Conservation (phyloP, 2,888 invertebrate genomes). For the Spilarctia lutea region DNA sequence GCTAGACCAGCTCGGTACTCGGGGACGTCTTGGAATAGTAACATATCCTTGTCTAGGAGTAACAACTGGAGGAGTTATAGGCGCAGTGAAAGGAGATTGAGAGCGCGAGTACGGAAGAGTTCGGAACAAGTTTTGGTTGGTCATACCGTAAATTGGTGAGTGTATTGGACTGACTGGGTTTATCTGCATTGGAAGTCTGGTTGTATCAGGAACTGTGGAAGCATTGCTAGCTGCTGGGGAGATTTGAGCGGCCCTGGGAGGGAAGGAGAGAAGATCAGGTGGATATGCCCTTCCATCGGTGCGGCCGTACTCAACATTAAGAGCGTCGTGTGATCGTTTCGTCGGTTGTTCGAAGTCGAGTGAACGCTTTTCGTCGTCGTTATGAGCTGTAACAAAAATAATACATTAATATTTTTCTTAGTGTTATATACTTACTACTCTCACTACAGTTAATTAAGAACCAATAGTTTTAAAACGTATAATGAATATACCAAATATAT, state of each 20-base stretch:
- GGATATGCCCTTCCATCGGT: constrained; percentile 89
- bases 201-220: constrained; percentile 92
- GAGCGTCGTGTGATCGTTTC: constrained; percentile 84
- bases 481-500: background rate
- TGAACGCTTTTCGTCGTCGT: constrained; percentile 90
- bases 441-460: background rate
- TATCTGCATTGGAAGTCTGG: constrained; percentile 87
- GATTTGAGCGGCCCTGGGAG: constrained; percentile 89
- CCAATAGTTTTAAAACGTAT: background rate
- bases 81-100: constrained; percentile 91
- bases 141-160: constrained; percentile 88
- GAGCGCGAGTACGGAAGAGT: constrained; percentile 93
- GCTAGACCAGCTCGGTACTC: constrained; percentile 94
- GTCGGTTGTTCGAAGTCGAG: constrained; percentile 88
- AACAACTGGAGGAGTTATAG: constrained; percentile 88
- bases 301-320: constrained; percentile 85
- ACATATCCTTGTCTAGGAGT: constrained; percentile 93
- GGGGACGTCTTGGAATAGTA: constrained; percentile 93
- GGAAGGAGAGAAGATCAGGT: constrained; percentile 93
- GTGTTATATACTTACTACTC: background rate
- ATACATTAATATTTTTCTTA: background rate
- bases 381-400: constrained; percentile 78
- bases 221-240: constrained; percentile 94
- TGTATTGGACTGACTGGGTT: constrained; percentile 89
- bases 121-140: constrained; percentile 90